phyloP scores from a whole-genome alignment of 1,140 invertebrate genomes.

The Brachionus asplanchnoidis region DNA sequence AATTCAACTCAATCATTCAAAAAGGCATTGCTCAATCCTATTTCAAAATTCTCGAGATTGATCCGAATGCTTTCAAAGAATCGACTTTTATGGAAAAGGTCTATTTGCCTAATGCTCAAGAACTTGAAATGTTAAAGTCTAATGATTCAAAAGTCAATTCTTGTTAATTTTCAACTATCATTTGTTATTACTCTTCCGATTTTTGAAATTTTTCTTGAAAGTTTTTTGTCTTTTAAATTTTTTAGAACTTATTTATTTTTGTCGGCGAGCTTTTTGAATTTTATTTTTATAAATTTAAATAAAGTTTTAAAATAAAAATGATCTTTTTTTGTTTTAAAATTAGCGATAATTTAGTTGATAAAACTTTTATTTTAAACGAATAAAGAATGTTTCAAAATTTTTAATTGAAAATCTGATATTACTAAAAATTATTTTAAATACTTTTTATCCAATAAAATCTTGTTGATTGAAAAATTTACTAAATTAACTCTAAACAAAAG shows the following conservation, averaged over 20 bases:
- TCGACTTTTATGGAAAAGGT: slow-evolving; percentile 20
- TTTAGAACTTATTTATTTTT: neutral
- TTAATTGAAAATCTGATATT: no score
- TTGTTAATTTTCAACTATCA: neutral
- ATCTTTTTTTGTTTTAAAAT: neutral
- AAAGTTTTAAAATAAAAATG: neutral
- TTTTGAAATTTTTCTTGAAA: neutral
- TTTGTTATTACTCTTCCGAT: neutral
- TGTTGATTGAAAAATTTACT: neutral
- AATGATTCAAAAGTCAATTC: neutral
- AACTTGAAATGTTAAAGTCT: neutral
- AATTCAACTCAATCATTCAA: slow-evolving; percentile 34
- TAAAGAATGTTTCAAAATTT: no score
- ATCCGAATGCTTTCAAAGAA: neutral
- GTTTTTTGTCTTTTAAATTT: neutral
- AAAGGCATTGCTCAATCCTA: slow-evolving; percentile 10
- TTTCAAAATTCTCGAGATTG: slow-evolving; percentile 12
- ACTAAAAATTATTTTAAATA: neutral
- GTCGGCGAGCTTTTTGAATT: neutral
- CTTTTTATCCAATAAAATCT: neutral
- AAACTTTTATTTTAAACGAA: no score
- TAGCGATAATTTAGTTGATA: no score
- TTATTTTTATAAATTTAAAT: neutral
- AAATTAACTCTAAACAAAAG: neutral
- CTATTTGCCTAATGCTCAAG: slow-evolving; percentile 4